phyloP scores from a whole-genome alignment of 2,888 invertebrate species.

The Osmoderma eremita region DNA sequence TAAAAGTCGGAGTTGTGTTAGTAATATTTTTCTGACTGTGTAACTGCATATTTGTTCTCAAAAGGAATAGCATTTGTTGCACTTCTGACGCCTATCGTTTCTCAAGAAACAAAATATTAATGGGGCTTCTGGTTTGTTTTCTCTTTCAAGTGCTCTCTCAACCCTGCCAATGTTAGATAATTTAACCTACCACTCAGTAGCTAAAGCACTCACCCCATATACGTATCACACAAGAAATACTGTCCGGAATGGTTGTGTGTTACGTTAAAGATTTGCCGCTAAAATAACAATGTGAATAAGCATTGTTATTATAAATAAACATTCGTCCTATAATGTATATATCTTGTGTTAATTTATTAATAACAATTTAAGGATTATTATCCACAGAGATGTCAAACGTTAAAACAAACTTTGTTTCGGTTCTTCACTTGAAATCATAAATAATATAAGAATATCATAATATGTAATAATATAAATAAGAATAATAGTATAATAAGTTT shows the following conservation, averaged over 20 bases:
- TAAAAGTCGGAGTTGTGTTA: no score
- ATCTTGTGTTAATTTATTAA: no score
- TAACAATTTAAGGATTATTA: no score
- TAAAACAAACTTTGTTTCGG: no score
- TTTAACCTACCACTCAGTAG: slow-evolving; percentile 18
- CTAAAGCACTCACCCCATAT: slow-evolving; percentile 29
- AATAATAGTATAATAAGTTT: no score
- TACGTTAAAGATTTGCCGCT: slow-evolving; percentile 8
- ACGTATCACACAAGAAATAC: slow-evolving; percentile 18
- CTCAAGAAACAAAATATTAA: slow-evolving; percentile 17
- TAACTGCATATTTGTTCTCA: slow-evolving; percentile 14
- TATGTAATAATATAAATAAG: no score
- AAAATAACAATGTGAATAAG: not conserved
- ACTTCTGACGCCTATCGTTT: slow-evolving; percentile 22
- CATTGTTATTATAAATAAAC: no score
- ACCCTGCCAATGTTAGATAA: slow-evolving; percentile 34
- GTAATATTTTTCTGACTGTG: no score
- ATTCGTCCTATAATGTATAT: no score
- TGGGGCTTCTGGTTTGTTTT: slow-evolving; percentile 36
- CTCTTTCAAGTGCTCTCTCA: slow-evolving; percentile 30
- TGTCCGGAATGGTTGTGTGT: slow-evolving; percentile 9
- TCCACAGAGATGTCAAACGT: no score
- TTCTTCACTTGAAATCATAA: no score
- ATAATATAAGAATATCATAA: no score
- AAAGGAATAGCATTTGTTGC: slow-evolving; percentile 13